A percentile compares a stretch with the other conserved stretches of the same genome.
Evolutionary conservation across 1,140 invertebrate genomes (phyloP).

Genomic region (Chironomus striatipennis): DNA sequence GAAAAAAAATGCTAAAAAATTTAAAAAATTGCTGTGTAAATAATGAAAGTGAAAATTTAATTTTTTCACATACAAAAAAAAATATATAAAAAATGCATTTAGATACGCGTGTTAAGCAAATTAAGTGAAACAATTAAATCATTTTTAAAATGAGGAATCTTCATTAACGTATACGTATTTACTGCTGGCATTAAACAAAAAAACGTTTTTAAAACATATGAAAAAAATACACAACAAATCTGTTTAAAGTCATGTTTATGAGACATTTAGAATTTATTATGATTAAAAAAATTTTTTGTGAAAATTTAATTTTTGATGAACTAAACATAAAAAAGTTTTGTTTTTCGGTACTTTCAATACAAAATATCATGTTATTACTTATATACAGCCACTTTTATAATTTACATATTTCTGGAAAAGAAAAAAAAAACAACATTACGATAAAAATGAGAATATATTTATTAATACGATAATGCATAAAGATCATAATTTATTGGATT

Average conservation of each 20-base stretch:
- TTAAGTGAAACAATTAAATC: constrained; percentile 20
- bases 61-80: not conserved
- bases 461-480: no score
- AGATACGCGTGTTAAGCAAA: constrained; percentile 3
- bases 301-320: not conserved
- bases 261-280: not conserved
- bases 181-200: not conserved
- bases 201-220: not conserved
- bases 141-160: constrained; percentile 19
- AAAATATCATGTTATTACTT: no score
- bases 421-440: no score
- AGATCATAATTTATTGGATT: no score
- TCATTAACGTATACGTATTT: constrained; percentile 20
- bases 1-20: not conserved
- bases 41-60: not conserved
- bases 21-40: not conserved
- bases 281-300: not conserved
- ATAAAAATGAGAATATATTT: no score
- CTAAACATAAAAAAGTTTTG: no score
- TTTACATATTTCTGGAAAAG: no score
- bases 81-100: not conserved
- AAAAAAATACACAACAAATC: not conserved
- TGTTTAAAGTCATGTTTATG: constrained; percentile 14
- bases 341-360: no score
- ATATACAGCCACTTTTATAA: no score